Conservation (phyloP, 1,140 invertebrate genomes). For the Whitmania pigra region DNA sequence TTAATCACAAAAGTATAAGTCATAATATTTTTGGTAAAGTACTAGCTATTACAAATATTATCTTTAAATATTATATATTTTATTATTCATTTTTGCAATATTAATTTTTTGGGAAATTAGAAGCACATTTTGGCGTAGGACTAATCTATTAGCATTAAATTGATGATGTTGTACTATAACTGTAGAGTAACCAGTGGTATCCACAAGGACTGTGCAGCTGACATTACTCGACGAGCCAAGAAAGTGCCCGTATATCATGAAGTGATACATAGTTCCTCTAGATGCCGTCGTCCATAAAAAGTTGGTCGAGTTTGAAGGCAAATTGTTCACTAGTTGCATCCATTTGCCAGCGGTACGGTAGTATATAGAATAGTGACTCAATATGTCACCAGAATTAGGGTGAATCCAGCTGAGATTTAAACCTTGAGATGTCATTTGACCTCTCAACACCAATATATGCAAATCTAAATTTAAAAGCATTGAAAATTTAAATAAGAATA, state of each 20-base stretch:
- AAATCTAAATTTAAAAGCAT: neutral
- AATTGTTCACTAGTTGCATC: conserved; percentile 72
- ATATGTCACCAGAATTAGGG: conserved; percentile 49
- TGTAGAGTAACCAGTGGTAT: conserved; percentile 1
- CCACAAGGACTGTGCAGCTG: conserved; percentile 1
- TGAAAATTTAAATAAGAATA: neutral
- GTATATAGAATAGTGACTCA: conserved; percentile 80
- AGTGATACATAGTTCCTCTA: conserved; percentile 19
- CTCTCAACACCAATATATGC: conserved; percentile 67
- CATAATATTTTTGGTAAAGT: too few species aligned
- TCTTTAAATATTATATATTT: too few species aligned
- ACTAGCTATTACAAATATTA: too few species aligned
- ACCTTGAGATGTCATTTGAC: conserved; percentile 62
- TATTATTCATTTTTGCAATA: too few species aligned
- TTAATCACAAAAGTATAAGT: too few species aligned
- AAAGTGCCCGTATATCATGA: neutral
- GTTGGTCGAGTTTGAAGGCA: conserved; percentile 55
- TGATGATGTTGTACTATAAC: too few species aligned
- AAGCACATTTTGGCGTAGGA: too few species aligned
- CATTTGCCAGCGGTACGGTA: conserved; percentile 60
- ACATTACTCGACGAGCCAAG: neutral
- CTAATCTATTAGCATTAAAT: too few species aligned
- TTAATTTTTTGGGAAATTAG: too few species aligned
- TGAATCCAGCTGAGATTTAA: conserved; percentile 73
- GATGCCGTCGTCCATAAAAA: conserved; percentile 22